phyloP scores from a whole-genome alignment of 2,888 invertebrate genomes.

The Teleiodes luculella region DNA sequence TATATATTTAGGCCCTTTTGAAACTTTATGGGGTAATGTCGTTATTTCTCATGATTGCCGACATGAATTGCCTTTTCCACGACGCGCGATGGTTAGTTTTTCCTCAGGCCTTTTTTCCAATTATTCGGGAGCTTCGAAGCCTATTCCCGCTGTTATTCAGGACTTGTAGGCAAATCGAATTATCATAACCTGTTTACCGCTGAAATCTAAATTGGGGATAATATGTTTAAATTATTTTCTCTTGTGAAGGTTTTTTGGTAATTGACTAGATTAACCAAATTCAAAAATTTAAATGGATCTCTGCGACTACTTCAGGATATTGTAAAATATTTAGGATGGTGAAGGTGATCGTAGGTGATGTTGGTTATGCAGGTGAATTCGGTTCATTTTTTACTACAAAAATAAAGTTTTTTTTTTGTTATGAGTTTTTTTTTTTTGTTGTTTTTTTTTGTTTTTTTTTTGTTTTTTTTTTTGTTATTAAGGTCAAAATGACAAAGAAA shows the following conservation, averaged over 20 bases:
- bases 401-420: too few species aligned
- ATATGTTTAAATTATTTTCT: neutral
- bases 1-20: constrained; percentile 47
- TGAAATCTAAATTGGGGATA: neutral
- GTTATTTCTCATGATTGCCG: constrained; percentile 56
- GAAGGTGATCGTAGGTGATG: too few species aligned
- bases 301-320: too few species aligned
- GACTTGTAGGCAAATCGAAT: neutral
- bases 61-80: constrained; percentile 40
- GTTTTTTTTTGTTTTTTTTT: too few species aligned
- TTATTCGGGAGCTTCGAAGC: constrained; percentile 7
- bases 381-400: too few species aligned
- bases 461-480: too few species aligned
- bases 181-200: neutral
- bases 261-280: too few species aligned
- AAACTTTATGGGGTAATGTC: constrained; percentile 54
- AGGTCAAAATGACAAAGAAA: too few species aligned
- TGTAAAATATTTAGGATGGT: too few species aligned
- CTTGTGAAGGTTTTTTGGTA: neutral
- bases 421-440: too few species aligned
- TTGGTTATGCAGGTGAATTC: too few species aligned
- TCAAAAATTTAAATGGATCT: too few species aligned
- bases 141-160: neutral
- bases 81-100: constrained; percentile 41
- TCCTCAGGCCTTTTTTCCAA: constrained; percentile 13